Percentiles rank a stretch among this genome's conserved stretches.
These are phyloP conservation scores for Polyommatus icarus DNA, from an alignment of 2,888 invertebrate species.

Conservation along the genomic window DNA sequence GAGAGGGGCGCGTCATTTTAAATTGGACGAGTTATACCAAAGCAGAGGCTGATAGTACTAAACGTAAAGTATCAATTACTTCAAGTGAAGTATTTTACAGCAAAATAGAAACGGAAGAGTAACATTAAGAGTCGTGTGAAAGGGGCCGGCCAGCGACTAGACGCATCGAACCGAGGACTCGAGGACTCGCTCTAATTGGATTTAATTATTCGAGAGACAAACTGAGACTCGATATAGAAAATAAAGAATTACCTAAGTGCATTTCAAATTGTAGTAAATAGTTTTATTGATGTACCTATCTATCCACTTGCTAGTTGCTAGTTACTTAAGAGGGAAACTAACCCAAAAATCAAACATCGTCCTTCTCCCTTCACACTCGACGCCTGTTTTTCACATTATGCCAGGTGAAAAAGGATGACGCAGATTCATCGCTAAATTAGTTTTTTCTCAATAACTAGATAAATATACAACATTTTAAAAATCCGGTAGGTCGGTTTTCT, in stretches of 20 bases:
- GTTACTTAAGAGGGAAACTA: too few species aligned
- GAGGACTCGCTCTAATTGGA: slow-evolving; percentile 40
- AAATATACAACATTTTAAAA: too few species aligned
- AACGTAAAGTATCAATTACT: slow-evolving; percentile 11
- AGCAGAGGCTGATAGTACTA: not conserved
- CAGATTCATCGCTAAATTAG: too few species aligned
- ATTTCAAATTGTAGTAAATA: not conserved
- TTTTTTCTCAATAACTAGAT: too few species aligned
- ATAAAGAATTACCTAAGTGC: not conserved
- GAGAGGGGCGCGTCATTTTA: too few species aligned
- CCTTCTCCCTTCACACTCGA: too few species aligned
- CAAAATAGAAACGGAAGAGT: slow-evolving; percentile 45
- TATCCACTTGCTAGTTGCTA: not conserved
- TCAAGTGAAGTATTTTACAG: slow-evolving; percentile 46
- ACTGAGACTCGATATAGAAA: slow-evolving; percentile 34
- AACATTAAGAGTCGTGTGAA: slow-evolving; percentile 61
- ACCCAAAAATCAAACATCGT: too few species aligned
- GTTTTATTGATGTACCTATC: not conserved
- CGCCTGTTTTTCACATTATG: too few species aligned
- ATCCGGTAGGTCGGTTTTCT: too few species aligned
- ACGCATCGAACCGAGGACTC: slow-evolving; percentile 49
- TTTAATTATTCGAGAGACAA: slow-evolving; percentile 41
- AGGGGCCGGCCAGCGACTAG: slow-evolving; percentile 55
- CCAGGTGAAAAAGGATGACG: too few species aligned
- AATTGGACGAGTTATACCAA: too few species aligned